A percentile compares a stretch with the other conserved stretches of the same genome.
Evolutionary conservation across 2,888 invertebrate genomes (phyloP).

Genomic region (Cheilosia soror): DNA sequence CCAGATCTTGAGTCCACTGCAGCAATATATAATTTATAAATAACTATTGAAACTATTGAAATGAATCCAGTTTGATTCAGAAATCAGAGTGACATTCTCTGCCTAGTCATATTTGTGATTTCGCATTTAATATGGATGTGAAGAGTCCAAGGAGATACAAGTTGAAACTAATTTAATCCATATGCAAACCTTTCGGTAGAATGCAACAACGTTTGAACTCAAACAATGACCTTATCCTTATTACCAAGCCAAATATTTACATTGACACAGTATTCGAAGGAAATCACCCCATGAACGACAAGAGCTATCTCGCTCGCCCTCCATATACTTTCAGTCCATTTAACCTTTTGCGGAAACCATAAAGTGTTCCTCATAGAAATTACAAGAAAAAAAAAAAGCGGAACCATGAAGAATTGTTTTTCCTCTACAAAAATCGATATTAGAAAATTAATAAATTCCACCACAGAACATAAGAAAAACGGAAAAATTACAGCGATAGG

Average conservation of each 20-base stretch:
- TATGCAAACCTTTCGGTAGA: too few relatives aligned
- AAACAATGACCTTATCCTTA: not conserved
- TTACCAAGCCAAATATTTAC: not conserved
- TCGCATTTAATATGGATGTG: too few relatives aligned
- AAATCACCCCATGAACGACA: not conserved
- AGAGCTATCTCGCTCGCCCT: not conserved
- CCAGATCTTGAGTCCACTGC: too few relatives aligned
- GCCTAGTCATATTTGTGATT: too few relatives aligned
- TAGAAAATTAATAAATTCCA: conserved; percentile 64
- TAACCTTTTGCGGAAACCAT: conserved; percentile 71
- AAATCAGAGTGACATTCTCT: too few relatives aligned
- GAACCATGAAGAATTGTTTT: conserved; percentile 53
- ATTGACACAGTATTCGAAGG: not conserved
- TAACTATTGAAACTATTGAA: too few relatives aligned
- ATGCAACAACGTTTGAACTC: too few relatives aligned
- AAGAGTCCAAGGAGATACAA: too few relatives aligned
- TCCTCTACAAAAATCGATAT: conserved; percentile 62
- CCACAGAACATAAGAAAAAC: conserved; percentile 2
- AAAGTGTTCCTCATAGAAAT: conserved; percentile 65
- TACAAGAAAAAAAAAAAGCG: conserved; percentile 26
- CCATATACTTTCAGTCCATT: conserved; percentile 14
- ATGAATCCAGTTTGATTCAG: too few relatives aligned
- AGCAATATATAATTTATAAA: too few relatives aligned
- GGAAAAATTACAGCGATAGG: conserved; percentile 15
- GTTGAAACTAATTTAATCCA: too few relatives aligned